phyloP scores from a whole-genome alignment of 2,113 vertebrate species.

The Spea multiplicata region DNA sequence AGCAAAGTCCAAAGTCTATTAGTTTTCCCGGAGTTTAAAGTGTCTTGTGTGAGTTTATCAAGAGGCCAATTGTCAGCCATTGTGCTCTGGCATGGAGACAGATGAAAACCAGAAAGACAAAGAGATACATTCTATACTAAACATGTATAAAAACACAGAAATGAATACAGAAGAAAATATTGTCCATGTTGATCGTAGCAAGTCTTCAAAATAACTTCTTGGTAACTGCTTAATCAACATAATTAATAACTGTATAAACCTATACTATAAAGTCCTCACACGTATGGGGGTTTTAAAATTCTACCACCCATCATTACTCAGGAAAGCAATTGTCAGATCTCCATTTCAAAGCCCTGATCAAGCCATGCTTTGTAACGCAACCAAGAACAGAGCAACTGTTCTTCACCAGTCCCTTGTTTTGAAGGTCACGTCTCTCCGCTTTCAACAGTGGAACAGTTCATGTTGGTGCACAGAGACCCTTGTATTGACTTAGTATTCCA shows the following conservation, averaged over 20 bases:
- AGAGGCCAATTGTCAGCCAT: conserved; percentile 26
- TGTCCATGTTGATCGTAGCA: conserved; percentile 34
- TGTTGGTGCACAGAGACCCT: conserved; percentile 7
- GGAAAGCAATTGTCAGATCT: conserved; percentile 1
- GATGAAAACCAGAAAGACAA: conserved; percentile 10
- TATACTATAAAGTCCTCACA: neutral
- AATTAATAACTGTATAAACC: conserved; percentile 5
- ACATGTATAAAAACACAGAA: conserved; percentile 33
- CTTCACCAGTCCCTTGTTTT: conserved; percentile 10
- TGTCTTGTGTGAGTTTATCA: conserved; percentile 38
- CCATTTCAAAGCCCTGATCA: conserved; percentile 23
- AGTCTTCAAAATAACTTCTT: conserved; percentile 8
- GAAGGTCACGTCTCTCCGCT: conserved; percentile 11
- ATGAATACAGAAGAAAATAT: conserved; percentile 16
- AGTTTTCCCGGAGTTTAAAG: conserved; percentile 46
- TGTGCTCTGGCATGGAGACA: conserved; percentile 33
- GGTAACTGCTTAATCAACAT: conserved; percentile 20
- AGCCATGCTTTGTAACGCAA: conserved; percentile 22
- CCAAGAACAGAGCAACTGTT: neutral
- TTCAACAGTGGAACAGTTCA: neutral
- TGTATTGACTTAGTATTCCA: conserved; percentile 27
- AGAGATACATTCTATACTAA: conserved; percentile 9
- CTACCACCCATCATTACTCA: conserved; percentile 1
- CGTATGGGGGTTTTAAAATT: neutral
- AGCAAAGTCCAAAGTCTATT: conserved; percentile 20